phyloP scores from a whole-genome alignment of 2,113 vertebrate genomes.

The Oriolus oriolus region DNA sequence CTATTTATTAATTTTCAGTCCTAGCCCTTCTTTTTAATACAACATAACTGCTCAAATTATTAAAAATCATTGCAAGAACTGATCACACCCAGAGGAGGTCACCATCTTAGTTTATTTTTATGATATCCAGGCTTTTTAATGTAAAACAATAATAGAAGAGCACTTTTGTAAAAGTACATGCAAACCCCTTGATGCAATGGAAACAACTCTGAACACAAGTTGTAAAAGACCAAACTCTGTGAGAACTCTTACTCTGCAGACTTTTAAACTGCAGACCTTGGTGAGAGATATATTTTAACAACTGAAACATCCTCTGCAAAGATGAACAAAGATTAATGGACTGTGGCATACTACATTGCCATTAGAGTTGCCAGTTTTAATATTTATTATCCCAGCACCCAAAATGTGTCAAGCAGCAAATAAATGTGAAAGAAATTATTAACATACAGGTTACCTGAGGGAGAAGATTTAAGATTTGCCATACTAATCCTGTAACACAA shows the following conservation, averaged over 20 bases:
- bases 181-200: neutral
- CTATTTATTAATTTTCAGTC: neutral
- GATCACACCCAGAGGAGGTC: neutral
- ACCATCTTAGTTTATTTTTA: neutral
- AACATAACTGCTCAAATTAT: neutral
- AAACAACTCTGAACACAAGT: neutral
- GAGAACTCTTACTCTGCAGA: neutral
- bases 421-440: neutral
- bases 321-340: neutral
- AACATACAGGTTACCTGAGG: neutral
- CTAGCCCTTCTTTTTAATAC: neutral
- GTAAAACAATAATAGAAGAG: neutral
- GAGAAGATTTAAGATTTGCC: neutral
- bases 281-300: neutral
- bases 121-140: neutral
- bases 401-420: neutral
- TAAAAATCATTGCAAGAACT: neutral
- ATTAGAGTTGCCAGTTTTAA: neutral
- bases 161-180: neutral
- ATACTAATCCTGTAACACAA: neutral
- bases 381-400: neutral
- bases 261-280: neutral
- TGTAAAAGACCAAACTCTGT: neutral
- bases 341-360: neutral
- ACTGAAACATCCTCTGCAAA: neutral